A percentile compares a stretch with the other conserved stretches of the same genome.
Evolutionary conservation across 2,888 invertebrate species (phyloP).

Genomic region (Lasioglossum leucozonium): DNA sequence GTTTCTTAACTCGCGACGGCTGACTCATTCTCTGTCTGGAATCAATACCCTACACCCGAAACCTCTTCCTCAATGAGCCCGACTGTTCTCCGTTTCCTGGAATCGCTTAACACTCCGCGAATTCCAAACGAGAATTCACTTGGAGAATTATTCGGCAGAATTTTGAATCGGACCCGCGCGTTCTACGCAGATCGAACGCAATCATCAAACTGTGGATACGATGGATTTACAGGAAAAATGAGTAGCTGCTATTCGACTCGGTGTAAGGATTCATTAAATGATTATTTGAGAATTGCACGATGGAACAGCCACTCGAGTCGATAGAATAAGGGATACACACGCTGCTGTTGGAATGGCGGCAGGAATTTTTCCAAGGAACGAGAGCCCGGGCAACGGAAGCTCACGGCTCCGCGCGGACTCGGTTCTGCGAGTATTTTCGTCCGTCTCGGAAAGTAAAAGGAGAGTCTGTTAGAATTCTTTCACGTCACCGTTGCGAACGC

Average conservation of each 20-base stretch:
- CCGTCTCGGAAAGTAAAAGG: neutral
- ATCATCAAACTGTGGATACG: neutral
- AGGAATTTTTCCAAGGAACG: neutral
- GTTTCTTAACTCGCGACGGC: conserved; percentile 55
- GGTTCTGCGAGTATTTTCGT: neutral
- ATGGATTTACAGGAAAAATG: no score
- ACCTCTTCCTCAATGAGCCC: neutral
- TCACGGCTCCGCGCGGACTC: neutral
- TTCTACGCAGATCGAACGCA: neutral
- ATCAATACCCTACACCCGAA: conserved; percentile 48
- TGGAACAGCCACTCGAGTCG: neutral
- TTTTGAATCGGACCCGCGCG: neutral
- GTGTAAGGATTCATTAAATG: no score
- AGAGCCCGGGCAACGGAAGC: neutral
- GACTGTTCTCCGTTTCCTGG: conserved; percentile 3
- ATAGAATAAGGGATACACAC: neutral
- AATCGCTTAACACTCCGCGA: neutral
- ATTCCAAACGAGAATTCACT: neutral
- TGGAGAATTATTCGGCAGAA: neutral
- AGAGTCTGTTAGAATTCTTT: conserved; percentile 52
- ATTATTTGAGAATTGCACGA: neutral
- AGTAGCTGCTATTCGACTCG: no score
- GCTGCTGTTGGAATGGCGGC: neutral
- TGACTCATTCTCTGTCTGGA: conserved; percentile 61
- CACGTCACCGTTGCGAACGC: conserved; percentile 26